phyloP scores from a whole-genome alignment of 2,888 invertebrate species.

The Strigamia crassipes region DNA sequence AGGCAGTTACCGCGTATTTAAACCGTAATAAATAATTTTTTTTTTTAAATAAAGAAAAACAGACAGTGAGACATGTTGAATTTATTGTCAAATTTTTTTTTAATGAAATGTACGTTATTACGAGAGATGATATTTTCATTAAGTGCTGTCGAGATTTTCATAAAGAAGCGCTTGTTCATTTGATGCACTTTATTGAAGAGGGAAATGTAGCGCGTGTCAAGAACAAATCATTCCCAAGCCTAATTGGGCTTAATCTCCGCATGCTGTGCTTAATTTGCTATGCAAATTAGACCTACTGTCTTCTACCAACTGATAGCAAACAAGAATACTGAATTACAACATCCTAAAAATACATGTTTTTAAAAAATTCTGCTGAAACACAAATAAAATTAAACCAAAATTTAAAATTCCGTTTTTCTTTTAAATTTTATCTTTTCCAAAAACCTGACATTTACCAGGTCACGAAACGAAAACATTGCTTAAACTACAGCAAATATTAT shows the following conservation, averaged over 20 bases:
- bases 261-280: slow-evolving; percentile 12
- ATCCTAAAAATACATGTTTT: not conserved
- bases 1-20: not conserved
- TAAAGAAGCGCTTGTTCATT: slow-evolving; percentile 26
- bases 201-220: slow-evolving; percentile 26
- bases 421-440: too few relatives aligned
- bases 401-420: too few relatives aligned
- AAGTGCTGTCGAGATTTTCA: slow-evolving; percentile 27
- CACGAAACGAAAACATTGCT: too few relatives aligned
- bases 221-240: slow-evolving; percentile 23
- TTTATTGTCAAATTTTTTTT: not conserved
- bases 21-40: not conserved
- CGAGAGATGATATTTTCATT: slow-evolving; percentile 1
- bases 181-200: slow-evolving; percentile 22
- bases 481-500: too few relatives aligned
- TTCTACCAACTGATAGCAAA: slow-evolving; percentile 13
- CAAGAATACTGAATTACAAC: not conserved
- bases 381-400: too few relatives aligned
- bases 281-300: slow-evolving; percentile 22
- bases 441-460: too few relatives aligned
- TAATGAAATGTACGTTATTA: not conserved
- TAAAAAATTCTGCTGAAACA: not conserved
- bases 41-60: too few relatives aligned
- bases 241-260: slow-evolving; percentile 26
- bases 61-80: not conserved